Percentiles rank a stretch among this genome's conserved stretches.
Evolutionary conservation across 1,140 invertebrate genomes (phyloP).

Genomic region (Cephus cinctus): DNA sequence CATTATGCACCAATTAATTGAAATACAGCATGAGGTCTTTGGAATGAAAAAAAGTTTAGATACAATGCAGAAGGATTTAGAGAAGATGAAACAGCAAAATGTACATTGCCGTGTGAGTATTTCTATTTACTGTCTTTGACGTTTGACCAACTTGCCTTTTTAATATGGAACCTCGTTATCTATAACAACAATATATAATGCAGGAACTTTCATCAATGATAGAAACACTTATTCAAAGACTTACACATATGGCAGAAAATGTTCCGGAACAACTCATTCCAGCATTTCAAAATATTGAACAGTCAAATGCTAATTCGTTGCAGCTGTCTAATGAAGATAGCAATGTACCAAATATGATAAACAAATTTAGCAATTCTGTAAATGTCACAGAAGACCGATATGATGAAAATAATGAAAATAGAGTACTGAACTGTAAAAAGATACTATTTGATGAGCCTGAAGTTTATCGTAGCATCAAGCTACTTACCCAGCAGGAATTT

Average conservation of each 20-base stretch:
- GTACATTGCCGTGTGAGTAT: conserved; percentile 22
- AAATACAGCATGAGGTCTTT: conserved; percentile 3
- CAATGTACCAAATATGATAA: neutral
- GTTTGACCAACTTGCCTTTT: neutral
- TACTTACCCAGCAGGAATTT: conserved; percentile 35
- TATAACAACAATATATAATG: conserved; percentile 1
- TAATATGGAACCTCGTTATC: neutral
- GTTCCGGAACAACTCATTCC: conserved; percentile 26
- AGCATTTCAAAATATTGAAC: conserved; percentile 18
- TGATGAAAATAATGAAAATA: neutral
- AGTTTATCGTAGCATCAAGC: conserved; percentile 21
- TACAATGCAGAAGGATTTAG: conserved; percentile 18
- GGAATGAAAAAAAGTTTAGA: conserved; percentile 17
- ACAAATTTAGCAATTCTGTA: neutral
- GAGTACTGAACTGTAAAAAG: conserved; percentile 34
- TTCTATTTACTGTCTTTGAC: neutral
- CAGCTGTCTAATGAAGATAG: neutral
- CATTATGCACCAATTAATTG: conserved; percentile 21
- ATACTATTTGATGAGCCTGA: conserved; percentile 37
- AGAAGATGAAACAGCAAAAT: conserved; percentile 26
- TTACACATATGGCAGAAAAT: conserved; percentile 31
- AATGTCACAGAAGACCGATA: neutral
- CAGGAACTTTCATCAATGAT: conserved; percentile 23
- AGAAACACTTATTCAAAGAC: conserved; percentile 20
- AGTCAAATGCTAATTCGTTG: neutral